Base-by-base conservation (phyloP, 2,888 invertebrate genomes). In the Dasysyrphus albostriatus region DNA sequence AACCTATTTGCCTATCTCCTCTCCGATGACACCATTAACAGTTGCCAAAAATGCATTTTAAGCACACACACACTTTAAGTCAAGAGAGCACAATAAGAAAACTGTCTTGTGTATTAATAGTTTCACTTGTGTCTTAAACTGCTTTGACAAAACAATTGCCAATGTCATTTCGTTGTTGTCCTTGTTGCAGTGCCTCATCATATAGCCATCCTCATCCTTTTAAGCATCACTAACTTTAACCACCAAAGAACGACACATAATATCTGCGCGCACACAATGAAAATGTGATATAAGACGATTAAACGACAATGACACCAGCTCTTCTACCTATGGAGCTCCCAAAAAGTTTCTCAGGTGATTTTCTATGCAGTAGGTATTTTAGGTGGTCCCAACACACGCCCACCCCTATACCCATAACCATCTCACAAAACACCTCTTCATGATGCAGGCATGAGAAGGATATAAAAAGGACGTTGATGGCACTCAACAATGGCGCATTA, bases 331-430 rank as follows among this genome's bases (percentile, higher is more conserved):
- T 47, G 47, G 10, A 72, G 70, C 75, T 76, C 72, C 76, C 72
- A 84, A 85, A 83, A 85, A 85, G 77, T 85, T 85, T 81, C 85
- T 81, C 85, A 85, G 85, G 85, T 85, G 85, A 85, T 85, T 85
- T 85, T 51, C 81, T 85, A 85, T 85, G 85, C 85, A 81, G 81
- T 67, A 77, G 34, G 34, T 34, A 56, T 16, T 19, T 54, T 7
- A 6, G 32, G 7, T 42, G 58, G 69, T 39, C 32, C 73, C 58
- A 61, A 39, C 42, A 54, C 51, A 61, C 58, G 9, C 32, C 37
- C 42, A 24, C 47, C 59, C 39, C 16, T 39, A 39, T 24, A 42
- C 37, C 58, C 19, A 58, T 34, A 34, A 34, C 16, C 39, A 56
- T 34, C 32, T n/a, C 16, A n/a, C 10, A 39, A 32, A 61, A 42